Evolutionary conservation across 2,113 vertebrate species (phyloP), one percentile per base, ranked within the genome.

Genomic region (Serinus canaria): DNA sequence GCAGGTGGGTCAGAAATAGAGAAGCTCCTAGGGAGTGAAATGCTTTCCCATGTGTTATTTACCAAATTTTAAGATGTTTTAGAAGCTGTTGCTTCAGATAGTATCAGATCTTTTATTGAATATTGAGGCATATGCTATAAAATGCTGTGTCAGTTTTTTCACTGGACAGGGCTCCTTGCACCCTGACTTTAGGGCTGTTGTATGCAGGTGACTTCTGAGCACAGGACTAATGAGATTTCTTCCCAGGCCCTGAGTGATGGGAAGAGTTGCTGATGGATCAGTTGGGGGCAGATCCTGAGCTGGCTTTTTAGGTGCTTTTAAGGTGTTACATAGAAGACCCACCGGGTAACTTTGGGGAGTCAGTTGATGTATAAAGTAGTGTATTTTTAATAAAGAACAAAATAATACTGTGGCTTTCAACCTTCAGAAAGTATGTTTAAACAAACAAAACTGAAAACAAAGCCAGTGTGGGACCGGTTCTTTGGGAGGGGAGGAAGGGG

Each of bases 151-250:
- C 35, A 2, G 58, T 79, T 70, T 28, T 49, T 53, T 78, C 43
- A 2, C 39, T 66, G 5, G 15, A 2, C 11, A 39, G 58, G 58
- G 33, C 47, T 72, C 2, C 1, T 13, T 39, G 35, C 11, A 35
- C 33, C 24, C 23, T 10, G n/a, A 30, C 47, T 31, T 31, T 7
- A 4, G 64, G 41, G 22, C 41, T 2, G 1, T 39, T 52, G 15
- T 15, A 0, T 37, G 82, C 37, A 31, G 43, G 10, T 68, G 72
- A 35, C n/a, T 81, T 50, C 49, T 17, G 24, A 80, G 63, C 31
- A 9, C 1, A 2, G 6, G 28, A 41, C 28, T 85, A 2, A 1
- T 0, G 6, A 67, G 64, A 14, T 78, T 69, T 49, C 56, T 58
- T 66, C 78, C 31, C 21, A 13, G 31, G 43, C 25, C 56, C 52